These are phyloP conservation scores for Callinectes sapidus DNA, from an alignment of 2,888 invertebrate genomes.

Conservation along the genomic window DNA sequence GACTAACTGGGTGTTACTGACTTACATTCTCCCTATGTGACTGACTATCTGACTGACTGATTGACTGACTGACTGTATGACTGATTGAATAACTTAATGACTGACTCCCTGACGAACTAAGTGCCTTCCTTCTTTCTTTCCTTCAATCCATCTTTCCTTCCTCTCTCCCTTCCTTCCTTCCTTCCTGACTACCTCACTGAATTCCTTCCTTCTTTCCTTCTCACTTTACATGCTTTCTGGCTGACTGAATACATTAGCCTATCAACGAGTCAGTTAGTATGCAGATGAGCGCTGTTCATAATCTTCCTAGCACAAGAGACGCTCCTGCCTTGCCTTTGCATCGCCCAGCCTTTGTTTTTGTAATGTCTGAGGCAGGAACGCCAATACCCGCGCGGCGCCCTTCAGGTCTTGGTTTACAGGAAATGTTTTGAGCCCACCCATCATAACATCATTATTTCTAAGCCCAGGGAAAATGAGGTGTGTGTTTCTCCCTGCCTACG, in stretches of 20 bases:
- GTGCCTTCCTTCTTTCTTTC: too few species aligned
- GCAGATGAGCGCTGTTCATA: neutral
- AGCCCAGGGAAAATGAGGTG: neutral
- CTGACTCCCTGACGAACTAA: too few species aligned
- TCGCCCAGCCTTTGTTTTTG: neutral
- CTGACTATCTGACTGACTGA: too few species aligned
- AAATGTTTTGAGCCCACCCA: neutral
- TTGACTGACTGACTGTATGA: too few species aligned
- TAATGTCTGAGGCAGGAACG: slow-evolving; percentile 9
- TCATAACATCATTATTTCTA: neutral
- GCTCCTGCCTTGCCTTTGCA: neutral
- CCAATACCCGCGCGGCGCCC: neutral
- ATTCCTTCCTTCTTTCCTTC: neutral
- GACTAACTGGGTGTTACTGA: too few species aligned
- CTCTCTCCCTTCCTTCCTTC: neutral
- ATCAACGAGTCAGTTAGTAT: neutral
- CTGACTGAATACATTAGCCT: neutral
- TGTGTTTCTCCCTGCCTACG: neutral
- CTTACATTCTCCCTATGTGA: too few species aligned
- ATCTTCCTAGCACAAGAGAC: neutral
- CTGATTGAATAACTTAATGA: too few species aligned
- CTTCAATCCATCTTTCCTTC: too few species aligned
- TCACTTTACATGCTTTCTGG: too few species aligned
- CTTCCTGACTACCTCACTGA: neutral
- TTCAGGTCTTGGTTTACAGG: neutral